phyloP scores from a whole-genome alignment of 2,888 invertebrate genomes.

The Limnephilus auricula region DNA sequence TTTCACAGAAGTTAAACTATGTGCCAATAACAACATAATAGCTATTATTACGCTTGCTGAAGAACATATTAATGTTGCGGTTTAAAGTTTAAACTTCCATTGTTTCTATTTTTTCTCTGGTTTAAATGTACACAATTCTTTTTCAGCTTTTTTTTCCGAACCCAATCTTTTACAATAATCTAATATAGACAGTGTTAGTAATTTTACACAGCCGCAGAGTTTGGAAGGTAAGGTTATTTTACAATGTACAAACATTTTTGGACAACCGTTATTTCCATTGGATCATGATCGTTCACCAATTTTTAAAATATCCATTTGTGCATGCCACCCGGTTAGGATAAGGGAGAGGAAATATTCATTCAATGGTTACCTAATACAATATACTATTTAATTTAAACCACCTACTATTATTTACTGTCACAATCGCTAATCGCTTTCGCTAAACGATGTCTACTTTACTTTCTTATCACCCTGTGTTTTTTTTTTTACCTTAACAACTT shows the following conservation, averaged over 20 bases:
- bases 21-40: neutral
- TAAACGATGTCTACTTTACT: slow-evolving; percentile 73
- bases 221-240: neutral
- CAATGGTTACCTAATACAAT: slow-evolving; percentile 41
- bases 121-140: neutral
- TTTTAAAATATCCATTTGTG: slow-evolving; percentile 48
- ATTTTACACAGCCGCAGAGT: neutral
- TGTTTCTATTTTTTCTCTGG: neutral
- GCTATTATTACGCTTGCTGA: neutral
- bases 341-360: slow-evolving; percentile 47
- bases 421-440: slow-evolving; percentile 69
- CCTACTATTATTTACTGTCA: slow-evolving; percentile 28
- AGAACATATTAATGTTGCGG: neutral
- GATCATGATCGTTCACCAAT: neutral
- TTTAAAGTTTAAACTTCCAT: neutral
- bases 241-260: neutral
- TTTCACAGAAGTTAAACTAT: neutral
- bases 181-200: neutral
- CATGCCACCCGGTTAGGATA: slow-evolving; percentile 38
- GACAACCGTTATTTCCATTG: neutral
- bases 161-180: neutral
- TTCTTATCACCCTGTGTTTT: slow-evolving; percentile 61
- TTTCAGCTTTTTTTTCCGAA: neutral
- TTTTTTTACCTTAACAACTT: slow-evolving; percentile 53
- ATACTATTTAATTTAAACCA: slow-evolving; percentile 24